These are phyloP conservation scores for Brachyopa scutellaris DNA, from an alignment of 2,888 invertebrate species.

Conservation along the genomic window DNA sequence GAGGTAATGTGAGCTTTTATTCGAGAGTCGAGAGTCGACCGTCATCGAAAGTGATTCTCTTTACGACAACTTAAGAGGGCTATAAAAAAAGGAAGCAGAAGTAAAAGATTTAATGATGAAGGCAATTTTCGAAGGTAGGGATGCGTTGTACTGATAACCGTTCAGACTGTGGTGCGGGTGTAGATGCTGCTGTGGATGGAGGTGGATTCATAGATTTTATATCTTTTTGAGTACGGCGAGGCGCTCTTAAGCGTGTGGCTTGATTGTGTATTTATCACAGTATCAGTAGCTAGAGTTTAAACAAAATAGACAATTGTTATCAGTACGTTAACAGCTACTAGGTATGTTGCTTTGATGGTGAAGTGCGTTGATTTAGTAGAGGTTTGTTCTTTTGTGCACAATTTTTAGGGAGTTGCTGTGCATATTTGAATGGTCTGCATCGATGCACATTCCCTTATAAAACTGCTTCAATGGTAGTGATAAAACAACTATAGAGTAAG, in stretches of 20 bases:
- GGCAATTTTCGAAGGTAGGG: constrained; percentile 15
- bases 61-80: constrained; percentile 64
- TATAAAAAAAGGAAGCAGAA: constrained; percentile 41
- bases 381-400: too few species aligned
- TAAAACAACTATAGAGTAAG: too few species aligned
- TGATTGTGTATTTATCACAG: constrained; percentile 16
- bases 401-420: too few species aligned
- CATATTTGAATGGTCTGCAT: too few species aligned
- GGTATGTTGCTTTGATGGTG: not conserved
- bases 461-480: too few species aligned
- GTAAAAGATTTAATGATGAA: constrained; percentile 56
- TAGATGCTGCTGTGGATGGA: not conserved
- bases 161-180: not conserved
- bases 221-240: not conserved
- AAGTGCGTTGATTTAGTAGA: too few species aligned
- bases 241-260: constrained; percentile 1
- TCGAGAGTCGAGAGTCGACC: constrained; percentile 41
- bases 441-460: too few species aligned
- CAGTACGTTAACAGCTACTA: not conserved
- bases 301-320: not conserved
- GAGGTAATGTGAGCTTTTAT: constrained; percentile 51
- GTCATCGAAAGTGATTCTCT: constrained; percentile 51
- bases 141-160: constrained; percentile 26
- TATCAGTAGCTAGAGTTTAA: not conserved
- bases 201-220: not conserved